These are phyloP conservation scores for Ctenosaura bakeri DNA, from an alignment of 2,797 vertebrate genomes.

Conservation along the genomic window DNA sequence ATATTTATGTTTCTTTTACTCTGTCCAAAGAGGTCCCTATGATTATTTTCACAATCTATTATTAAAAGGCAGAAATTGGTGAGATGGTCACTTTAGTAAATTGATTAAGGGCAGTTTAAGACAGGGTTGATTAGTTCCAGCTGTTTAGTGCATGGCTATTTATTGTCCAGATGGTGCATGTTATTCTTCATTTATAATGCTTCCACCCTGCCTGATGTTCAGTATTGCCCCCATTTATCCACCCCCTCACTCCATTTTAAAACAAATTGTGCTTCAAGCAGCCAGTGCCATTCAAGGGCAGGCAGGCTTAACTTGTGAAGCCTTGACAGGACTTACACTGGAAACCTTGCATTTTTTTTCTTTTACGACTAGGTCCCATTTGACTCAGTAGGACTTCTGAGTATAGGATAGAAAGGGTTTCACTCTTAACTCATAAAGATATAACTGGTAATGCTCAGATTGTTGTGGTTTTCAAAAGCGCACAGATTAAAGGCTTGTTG, in stretches of 20 bases:
- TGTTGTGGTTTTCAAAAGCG: conserved; percentile 65
- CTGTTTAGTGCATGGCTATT: conserved; percentile 65
- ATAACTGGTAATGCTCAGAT: conserved; percentile 53
- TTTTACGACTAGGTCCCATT: background rate
- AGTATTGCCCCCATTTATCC: background rate
- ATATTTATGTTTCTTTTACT: conserved; percentile 16
- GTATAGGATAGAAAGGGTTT: background rate
- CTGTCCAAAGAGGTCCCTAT: conserved; percentile 21
- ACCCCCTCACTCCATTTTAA: background rate
- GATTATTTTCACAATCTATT: conserved; percentile 64
- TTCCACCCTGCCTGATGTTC: conserved; percentile 2
- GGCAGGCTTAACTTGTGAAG: conserved; percentile 55
- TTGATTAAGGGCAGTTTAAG: conserved; percentile 63
- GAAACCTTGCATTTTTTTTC: background rate
- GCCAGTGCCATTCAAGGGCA: conserved; percentile 66
- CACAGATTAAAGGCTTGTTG: conserved; percentile 65
- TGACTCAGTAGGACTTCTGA: background rate
- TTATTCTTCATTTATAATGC: conserved; percentile 7
- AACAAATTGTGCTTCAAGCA: conserved; percentile 21
- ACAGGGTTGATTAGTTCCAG: conserved; percentile 74
- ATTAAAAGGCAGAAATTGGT: conserved; percentile 49
- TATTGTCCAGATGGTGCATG: conserved; percentile 59
- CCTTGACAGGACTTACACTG: conserved; percentile 41
- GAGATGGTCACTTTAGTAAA: conserved; percentile 54
- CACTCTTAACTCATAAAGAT: conserved; percentile 61